Percentiles rank a stretch among this genome's conserved stretches.
phyloP scores from a whole-genome alignment of 2,888 invertebrate species.

The Cepaea hortensis region DNA sequence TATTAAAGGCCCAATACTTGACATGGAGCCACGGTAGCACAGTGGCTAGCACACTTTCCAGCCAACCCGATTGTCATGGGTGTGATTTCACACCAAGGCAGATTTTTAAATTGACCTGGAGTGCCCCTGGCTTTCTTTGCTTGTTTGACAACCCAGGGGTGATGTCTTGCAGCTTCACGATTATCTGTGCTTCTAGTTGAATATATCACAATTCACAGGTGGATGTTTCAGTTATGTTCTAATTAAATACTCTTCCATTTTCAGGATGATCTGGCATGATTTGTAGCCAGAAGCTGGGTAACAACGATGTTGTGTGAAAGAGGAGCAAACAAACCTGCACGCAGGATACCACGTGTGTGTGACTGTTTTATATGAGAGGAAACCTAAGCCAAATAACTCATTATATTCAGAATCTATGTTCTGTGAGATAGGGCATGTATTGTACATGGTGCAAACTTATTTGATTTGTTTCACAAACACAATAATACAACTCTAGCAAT shows the following conservation, averaged over 20 bases:
- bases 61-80: too few relatives aligned
- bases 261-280: constrained; percentile 49
- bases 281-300: constrained; percentile 20
- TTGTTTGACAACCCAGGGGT: too few relatives aligned
- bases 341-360: not conserved
- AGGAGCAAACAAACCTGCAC: not conserved
- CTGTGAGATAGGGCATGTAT: not conserved
- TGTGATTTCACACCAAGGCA: too few relatives aligned
- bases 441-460: constrained; percentile 6
- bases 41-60: too few relatives aligned
- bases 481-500: not conserved
- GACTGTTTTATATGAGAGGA: not conserved
- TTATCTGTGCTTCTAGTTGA: too few relatives aligned
- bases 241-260: constrained; percentile 1
- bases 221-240: too few relatives aligned
- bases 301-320: constrained; percentile 9
- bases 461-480: not conserved
- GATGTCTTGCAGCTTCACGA: too few relatives aligned
- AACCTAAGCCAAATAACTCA: not conserved
- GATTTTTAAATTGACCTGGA: too few relatives aligned
- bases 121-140: too few relatives aligned
- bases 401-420: constrained; percentile 29
- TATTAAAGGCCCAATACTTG: too few relatives aligned
- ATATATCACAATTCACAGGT: too few relatives aligned
- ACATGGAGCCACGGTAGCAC: too few relatives aligned